These are phyloP conservation scores for Xyrichtys novacula DNA, from an alignment of 2,797 vertebrate genomes.

Conservation along the genomic window DNA sequence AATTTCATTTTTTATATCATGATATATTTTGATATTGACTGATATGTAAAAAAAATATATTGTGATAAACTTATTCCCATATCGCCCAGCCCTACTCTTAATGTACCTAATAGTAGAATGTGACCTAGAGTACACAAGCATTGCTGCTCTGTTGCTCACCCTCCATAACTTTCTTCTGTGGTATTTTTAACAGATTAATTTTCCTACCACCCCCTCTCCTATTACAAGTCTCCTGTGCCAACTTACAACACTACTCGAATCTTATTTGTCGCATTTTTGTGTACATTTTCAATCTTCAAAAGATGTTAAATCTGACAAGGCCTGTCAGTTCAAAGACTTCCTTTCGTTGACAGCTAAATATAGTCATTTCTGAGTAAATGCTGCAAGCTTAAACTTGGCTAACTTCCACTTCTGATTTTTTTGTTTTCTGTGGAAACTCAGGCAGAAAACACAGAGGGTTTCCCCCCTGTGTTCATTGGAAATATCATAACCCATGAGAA, in stretches of 20 bases:
- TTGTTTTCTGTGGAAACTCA: not conserved
- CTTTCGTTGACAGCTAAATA: not conserved
- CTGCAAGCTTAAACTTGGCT: not conserved
- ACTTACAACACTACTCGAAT: not conserved
- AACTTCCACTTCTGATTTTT: not conserved
- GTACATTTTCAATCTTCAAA: not conserved
- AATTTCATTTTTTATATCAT: no score
- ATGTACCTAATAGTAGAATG: no score
- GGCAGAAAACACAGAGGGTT: not conserved
- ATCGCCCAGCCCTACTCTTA: no score
- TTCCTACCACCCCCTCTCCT: not conserved
- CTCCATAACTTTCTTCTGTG: not conserved
- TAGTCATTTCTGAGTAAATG: no score
- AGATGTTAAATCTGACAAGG: not conserved
- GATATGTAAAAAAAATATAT: no score
- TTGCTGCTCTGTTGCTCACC: not conserved
- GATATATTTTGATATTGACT: no score
- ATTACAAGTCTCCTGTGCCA: not conserved
- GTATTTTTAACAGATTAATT: not conserved
- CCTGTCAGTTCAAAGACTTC: not conserved
- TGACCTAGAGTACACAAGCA: not conserved
- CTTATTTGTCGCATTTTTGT: not conserved
- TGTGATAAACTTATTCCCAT: no score
- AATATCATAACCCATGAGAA: no score
- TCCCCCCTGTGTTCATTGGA: no score